Conservation (phyloP, 2,888 invertebrate species). For the Zele albiditarsus region DNA sequence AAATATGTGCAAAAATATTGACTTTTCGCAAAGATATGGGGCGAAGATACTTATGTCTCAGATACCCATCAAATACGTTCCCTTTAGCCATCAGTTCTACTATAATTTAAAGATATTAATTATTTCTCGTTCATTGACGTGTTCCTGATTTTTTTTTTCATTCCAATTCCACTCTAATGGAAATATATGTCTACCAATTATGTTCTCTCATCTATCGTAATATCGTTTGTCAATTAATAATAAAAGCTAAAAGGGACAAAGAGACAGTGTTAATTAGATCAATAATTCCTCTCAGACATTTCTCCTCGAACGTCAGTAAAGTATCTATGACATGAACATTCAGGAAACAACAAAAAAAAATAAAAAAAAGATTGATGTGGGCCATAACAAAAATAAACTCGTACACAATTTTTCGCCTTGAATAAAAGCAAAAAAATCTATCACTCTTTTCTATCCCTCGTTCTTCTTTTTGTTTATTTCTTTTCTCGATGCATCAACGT, state of each 20-base stretch:
- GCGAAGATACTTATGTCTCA: too few species aligned
- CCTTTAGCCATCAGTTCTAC: too few species aligned
- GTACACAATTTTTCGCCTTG: not conserved
- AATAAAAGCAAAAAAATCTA: not conserved
- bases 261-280: slow-evolving; percentile 5
- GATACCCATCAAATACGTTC: too few species aligned
- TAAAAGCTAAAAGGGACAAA: slow-evolving; percentile 5
- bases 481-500: not conserved
- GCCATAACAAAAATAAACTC: not conserved
- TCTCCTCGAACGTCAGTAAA: not conserved
- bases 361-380: not conserved
- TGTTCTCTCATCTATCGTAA: not conserved
- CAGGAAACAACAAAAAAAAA: not conserved
- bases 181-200: not conserved
- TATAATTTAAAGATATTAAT: too few species aligned
- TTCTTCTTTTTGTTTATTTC: not conserved
- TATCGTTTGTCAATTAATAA: not conserved
- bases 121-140: not conserved
- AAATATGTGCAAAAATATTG: too few species aligned
- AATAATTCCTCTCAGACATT: slow-evolving; percentile 2
- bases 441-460: not conserved
- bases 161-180: not conserved
- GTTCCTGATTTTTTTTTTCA: not conserved
- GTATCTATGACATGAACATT: not conserved
- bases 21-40: too few species aligned